These are phyloP conservation scores for Pelmatolapia mariae DNA, from an alignment of 2,113 vertebrate species.

Conservation along the genomic window DNA sequence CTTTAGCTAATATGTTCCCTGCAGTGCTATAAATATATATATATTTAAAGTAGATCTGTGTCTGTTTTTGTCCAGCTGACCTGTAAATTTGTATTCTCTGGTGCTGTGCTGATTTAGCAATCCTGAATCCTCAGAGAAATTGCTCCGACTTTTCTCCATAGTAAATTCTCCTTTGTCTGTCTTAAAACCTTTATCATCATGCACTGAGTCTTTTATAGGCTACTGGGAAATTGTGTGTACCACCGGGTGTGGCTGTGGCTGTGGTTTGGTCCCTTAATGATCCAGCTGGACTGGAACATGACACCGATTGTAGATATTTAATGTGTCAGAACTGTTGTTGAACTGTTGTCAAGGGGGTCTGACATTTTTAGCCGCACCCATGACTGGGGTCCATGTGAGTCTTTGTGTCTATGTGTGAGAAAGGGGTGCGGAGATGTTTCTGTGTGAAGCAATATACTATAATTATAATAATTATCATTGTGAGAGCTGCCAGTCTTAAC, in stretches of 20 bases:
- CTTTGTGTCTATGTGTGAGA: conserved; percentile 32
- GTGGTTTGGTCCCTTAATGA: neutral
- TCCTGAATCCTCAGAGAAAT: conserved; percentile 70
- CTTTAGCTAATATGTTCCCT: neutral
- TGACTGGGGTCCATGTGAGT: neutral
- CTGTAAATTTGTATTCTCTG: conserved; percentile 68
- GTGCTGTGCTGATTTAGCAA: conserved; percentile 57
- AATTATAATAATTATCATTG: conserved; percentile 20
- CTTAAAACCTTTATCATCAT: neutral
- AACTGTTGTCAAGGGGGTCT: neutral
- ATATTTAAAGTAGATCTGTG: neutral
- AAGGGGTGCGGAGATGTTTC: conserved; percentile 18
- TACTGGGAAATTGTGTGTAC: neutral
- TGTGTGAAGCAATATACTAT: conserved; percentile 8
- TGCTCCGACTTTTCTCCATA: conserved; percentile 72
- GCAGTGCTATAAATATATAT: neutral
- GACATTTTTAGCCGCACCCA: conserved; percentile 11
- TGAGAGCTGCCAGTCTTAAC: neutral
- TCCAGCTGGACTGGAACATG: conserved; percentile 6
- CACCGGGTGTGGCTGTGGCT: neutral
- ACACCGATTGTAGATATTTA: conserved; percentile 23
- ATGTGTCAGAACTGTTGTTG: conserved; percentile 3
- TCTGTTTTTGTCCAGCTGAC: conserved; percentile 24
- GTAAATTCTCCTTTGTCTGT: neutral
- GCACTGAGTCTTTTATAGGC: conserved; percentile 24